Evolutionary conservation across 2,113 vertebrate genomes (phyloP).

Genomic region (Elaphurus davidianus): DNA sequence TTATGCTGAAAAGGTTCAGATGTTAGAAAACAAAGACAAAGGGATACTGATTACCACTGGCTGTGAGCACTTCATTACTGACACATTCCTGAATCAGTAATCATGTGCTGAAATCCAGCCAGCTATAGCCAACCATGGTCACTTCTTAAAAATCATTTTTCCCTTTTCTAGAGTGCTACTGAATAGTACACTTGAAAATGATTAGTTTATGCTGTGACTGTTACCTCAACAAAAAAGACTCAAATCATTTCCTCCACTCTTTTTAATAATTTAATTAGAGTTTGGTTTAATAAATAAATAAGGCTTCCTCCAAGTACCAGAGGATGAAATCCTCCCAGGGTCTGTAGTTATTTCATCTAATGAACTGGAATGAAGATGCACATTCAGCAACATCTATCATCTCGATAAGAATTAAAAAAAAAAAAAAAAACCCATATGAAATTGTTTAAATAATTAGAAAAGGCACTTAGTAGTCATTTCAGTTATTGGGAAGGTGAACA

Average conservation of each 20-base stretch:
- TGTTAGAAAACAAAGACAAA: constrained; percentile 27
- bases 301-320: not conserved
- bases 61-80: not conserved
- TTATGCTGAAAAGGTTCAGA: not conserved
- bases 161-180: not conserved
- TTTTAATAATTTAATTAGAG: not conserved
- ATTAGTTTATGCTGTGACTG: not conserved
- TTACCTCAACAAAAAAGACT: not conserved
- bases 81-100: constrained; percentile 19
- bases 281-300: not conserved
- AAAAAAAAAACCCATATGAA: not conserved
- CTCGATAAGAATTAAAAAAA: not conserved
- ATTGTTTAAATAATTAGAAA: not conserved
- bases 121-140: not conserved
- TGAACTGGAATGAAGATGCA: not conserved
- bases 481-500: not conserved
- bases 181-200: not conserved
- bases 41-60: not conserved
- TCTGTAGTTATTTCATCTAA: not conserved
- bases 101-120: not conserved
- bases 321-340: not conserved
- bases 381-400: not conserved
- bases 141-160: not conserved
- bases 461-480: not conserved
- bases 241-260: not conserved